Conservation (phyloP, 2,888 invertebrate species). For the Heteropelma amictum region DNA sequence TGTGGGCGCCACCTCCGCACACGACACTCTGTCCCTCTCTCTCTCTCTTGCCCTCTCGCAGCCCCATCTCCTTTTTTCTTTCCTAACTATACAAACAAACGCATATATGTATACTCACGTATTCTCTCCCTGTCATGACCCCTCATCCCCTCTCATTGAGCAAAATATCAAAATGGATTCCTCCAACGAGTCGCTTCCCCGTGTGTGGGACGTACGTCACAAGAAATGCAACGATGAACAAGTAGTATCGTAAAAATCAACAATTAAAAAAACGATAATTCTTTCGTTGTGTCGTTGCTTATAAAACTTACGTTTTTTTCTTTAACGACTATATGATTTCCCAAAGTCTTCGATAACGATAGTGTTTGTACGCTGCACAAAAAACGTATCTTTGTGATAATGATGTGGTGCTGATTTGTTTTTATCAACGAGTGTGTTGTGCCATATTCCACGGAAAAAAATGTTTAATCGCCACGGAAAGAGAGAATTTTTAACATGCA, state of each 20-base stretch:
- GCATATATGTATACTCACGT: neutral
- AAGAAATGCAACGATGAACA: constrained; percentile 61
- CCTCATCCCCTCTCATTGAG: constrained; percentile 50
- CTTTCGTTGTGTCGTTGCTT: neutral
- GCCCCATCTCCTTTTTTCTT: neutral
- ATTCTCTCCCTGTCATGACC: neutral
- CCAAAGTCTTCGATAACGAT: neutral
- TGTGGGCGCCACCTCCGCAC: constrained; percentile 42
- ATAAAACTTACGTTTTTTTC: neutral
- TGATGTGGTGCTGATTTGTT: constrained; percentile 3
- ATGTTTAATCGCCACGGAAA: constrained; percentile 3
- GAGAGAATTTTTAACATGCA: constrained; percentile 8
- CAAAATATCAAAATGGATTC: constrained; percentile 63
- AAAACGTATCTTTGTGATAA: neutral
- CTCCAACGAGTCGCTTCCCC: constrained; percentile 33
- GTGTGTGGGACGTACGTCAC: constrained; percentile 57
- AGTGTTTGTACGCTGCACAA: neutral
- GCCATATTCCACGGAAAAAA: neutral
- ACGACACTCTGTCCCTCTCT: neutral
- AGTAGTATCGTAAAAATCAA: constrained; percentile 43
- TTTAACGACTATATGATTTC: neutral
- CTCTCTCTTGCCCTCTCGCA: neutral
- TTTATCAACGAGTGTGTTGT: constrained; percentile 17
- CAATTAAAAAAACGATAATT: neutral
- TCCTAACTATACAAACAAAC: neutral